Evolutionary conservation across 2,797 vertebrate species (phyloP).

Genomic region (Eupleurogrammus muticus): DNA sequence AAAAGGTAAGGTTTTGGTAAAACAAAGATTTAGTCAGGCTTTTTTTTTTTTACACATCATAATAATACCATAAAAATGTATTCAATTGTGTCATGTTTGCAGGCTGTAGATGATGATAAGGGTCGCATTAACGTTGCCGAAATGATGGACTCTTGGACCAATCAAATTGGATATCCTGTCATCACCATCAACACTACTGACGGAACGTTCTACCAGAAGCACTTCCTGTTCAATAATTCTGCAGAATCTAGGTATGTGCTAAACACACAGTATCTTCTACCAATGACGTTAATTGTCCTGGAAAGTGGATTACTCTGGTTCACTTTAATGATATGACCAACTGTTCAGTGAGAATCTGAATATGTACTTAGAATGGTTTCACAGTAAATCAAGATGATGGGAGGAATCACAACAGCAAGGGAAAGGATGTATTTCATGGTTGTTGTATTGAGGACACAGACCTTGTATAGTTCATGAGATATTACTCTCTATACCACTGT

Average conservation of each 20-base stretch:
- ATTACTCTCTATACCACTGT: not conserved
- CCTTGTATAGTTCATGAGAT: not conserved
- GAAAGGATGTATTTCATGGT: not conserved
- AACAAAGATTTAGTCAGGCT: not conserved
- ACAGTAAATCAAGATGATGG: not conserved
- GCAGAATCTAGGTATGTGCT: slow-evolving; percentile 56
- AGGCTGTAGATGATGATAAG: slow-evolving; percentile 27
- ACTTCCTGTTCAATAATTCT: slow-evolving; percentile 75
- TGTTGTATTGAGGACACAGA: no score
- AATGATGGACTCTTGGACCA: slow-evolving; percentile 80
- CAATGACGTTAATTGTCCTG: not conserved
- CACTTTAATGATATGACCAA: not conserved
- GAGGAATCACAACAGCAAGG: not conserved
- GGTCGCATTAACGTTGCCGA: slow-evolving; percentile 39
- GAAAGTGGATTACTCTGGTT: not conserved
- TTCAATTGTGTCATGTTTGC: not conserved
- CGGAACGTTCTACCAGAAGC: slow-evolving; percentile 77
- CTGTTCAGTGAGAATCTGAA: not conserved
- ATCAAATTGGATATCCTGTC: slow-evolving; percentile 82
- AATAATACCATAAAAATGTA: not conserved
- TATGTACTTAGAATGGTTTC: not conserved
- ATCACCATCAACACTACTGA: slow-evolving; percentile 80
- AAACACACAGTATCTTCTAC: not conserved
- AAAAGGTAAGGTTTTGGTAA: slow-evolving; percentile 61
- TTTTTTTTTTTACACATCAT: not conserved